Evolutionary conservation across 2,888 invertebrate species (phyloP), one percentile per base, ranked within the genome.

Genomic region (Drosophila stalkeri): DNA sequence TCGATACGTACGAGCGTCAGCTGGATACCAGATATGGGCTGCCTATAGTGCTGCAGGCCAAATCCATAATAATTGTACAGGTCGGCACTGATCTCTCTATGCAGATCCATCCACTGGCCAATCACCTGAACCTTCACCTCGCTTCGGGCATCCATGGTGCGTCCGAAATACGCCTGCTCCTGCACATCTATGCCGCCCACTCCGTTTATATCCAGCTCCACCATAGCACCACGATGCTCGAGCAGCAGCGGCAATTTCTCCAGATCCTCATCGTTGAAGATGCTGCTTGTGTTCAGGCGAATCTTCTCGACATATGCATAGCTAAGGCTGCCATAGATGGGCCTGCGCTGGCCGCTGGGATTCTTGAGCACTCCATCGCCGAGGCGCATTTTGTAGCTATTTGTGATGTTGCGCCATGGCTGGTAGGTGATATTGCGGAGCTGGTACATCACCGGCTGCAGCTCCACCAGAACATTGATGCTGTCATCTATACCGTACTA

Each of bases 71-170:
- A 91, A 64, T 92, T 92, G 51, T 89, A 92, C 39, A 92, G 81
- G 55, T 91, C 89, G 7, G 90, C 92, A 12, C 61, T 81, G 39
- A 92, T 92, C 63, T 87, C 74, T 4, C 91, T 81, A 46, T 74
- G 82, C 75, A 91, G 88, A 65, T 92, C 91, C 1, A 85, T 84
- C 92, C 92, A 92, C 56, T 92, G 92, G 0, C 92, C 92, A 62
- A 92, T 90, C 5, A 92, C 78, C 60, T 92, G 91, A 0, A 92
- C 85, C 52, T 86, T 85, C 8, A 91, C 89, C 31, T 85, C 88
- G 11, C 89, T 87, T 20, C 79, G 81, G 0, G 92, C 73, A 57
- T 91, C 90, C 89, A 92, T 89, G 18, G 76, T 77, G 18, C 92
- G 92, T 0, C 92, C 91, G 35, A 90, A 92, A 43, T 84, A 91